Conservation (phyloP, 1,140 invertebrate genomes). For the Lasaia peninsularis region DNA sequence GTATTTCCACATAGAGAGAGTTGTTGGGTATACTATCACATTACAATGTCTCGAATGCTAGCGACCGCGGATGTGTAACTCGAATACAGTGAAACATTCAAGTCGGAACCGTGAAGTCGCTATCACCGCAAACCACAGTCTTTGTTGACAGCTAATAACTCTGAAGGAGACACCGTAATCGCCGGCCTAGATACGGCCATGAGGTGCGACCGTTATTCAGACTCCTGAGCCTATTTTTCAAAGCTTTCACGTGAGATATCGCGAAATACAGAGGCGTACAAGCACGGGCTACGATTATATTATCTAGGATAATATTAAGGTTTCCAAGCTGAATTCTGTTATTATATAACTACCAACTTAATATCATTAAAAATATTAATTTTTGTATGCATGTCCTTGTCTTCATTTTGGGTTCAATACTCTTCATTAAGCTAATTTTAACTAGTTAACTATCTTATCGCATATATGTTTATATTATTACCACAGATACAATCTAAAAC, state of each 20-base stretch:
- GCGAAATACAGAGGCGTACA: constrained; percentile 30
- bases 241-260: constrained; percentile 34
- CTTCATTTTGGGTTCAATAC: too few relatives aligned
- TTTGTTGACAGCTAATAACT: constrained; percentile 54
- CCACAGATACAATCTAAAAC: too few relatives aligned
- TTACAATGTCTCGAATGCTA: constrained; percentile 59
- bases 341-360: too few relatives aligned
- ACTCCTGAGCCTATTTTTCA: constrained; percentile 42
- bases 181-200: constrained; percentile 39
- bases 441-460: too few relatives aligned
- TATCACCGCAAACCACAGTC: constrained; percentile 49
- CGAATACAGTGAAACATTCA: constrained; percentile 48
- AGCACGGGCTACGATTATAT: constrained; percentile 28
- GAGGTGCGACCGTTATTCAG: constrained; percentile 42
- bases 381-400: too few relatives aligned
- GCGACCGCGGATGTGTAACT: constrained; percentile 63
- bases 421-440: too few relatives aligned
- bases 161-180: constrained; percentile 45
- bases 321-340: not conserved
- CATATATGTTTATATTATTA: too few relatives aligned
- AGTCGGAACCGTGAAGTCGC: constrained; percentile 32
- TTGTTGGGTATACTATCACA: constrained; percentile 49
- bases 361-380: too few relatives aligned
- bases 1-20: constrained; percentile 68
- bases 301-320: constrained; percentile 10